Evolutionary conservation across 2,113 vertebrate species (phyloP), one percentile per base, ranked within the genome.

Genomic region (Serinus canaria): DNA sequence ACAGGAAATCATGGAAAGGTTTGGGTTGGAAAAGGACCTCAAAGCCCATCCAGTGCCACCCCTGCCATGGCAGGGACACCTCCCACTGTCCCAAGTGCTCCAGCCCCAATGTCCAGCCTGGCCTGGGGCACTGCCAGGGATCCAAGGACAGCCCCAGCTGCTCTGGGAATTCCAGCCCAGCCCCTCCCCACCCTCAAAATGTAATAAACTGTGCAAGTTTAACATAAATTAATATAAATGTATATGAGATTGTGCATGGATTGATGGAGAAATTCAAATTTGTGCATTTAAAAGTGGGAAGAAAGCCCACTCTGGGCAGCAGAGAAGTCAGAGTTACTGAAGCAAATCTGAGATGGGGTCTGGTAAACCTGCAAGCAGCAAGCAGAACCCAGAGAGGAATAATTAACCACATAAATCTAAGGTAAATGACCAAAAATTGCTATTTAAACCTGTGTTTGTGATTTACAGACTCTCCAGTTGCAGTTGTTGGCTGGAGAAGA

Each of bases 1-100:
- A 55, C 22, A 30, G 10, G 14, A 13, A 67, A 46, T n/a, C 7
- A 5, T 30, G 69, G 52, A 67, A 46, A 7, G 19, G 23, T 4
- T 52, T 59, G 60, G 46, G 9, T 17, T 52, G 20, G 59, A 3
- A 43, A 17, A 17, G 30, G 27, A 37, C 6, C 4, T 37, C 9
- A 50, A 58, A 73, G 0, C 1, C 1, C 25, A 33, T 2, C 31
- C 28, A 2, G 1, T 25, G 0, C 11, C 66, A 55, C 13, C 23
- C 46, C 11, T 21, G 14, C 46, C 24, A 31, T 49, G 66, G 30
- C 49, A 79, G 75, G 75, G 58, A 49, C 76, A 35, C 17, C 30
- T 80, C 0, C 58, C 76, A 43, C 67, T 13, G 5, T 15, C 16
- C 75, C 66, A 88, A 41, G 49, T 41, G 41, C 41, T 62, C 41